Evolutionary conservation across 2,888 invertebrate species (phyloP).

Genomic region (Liodrosophila aerea): DNA sequence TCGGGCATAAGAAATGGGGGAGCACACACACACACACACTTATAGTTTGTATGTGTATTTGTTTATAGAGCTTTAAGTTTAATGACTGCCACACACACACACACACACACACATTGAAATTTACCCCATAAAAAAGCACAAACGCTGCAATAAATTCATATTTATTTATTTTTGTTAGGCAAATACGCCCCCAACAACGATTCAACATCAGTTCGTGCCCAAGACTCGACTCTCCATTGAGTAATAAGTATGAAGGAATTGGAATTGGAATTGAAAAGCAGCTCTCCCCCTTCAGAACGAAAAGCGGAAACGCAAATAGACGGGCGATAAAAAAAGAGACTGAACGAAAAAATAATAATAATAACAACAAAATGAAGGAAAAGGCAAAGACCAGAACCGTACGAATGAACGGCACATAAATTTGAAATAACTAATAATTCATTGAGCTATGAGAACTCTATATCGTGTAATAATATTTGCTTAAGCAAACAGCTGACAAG

Average conservation of each 20-base stretch:
- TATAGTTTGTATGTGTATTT: conserved; percentile 31
- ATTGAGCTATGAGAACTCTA: conserved; percentile 38
- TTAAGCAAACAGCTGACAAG: conserved; percentile 69
- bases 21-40: conserved; percentile 13
- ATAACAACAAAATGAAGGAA: conserved; percentile 11
- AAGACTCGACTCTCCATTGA: conserved; percentile 41
- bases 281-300: conserved; percentile 50
- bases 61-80: conserved; percentile 55
- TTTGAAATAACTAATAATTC: conserved; percentile 71
- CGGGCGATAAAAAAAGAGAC: conserved; percentile 65
- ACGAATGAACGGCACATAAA: conserved; percentile 59
- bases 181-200: conserved; percentile 71
- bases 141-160: conserved; percentile 71
- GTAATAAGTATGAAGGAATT: conserved; percentile 36
- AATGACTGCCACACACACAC: conserved; percentile 40
- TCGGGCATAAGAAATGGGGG: conserved; percentile 29
- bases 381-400: not conserved
- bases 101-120: not conserved
- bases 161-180: conserved; percentile 74
- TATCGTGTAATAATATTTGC: conserved; percentile 72
- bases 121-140: conserved; percentile 44
- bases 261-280: conserved; percentile 28
- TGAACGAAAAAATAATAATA: conserved; percentile 4
- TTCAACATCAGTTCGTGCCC: conserved; percentile 34
- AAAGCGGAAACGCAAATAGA: conserved; percentile 75